Conservation (phyloP, 2,888 invertebrate genomes). For the Heliconius ethilla region DNA sequence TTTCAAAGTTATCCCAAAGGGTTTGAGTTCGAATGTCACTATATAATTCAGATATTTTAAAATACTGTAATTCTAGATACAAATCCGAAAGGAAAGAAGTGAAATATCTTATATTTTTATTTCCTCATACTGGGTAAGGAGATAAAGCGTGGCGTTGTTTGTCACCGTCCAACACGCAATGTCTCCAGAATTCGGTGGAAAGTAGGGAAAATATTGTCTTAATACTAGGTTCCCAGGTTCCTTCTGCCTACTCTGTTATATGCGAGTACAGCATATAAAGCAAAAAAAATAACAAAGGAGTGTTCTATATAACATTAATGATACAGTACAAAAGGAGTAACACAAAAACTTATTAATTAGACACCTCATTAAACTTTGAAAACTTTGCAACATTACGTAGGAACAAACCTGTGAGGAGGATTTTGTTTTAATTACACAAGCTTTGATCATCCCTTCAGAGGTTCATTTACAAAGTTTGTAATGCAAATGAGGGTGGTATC, state of each 20-base stretch:
- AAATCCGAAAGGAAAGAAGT: background rate
- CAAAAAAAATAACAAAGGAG: background rate
- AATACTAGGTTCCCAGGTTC: too few species aligned
- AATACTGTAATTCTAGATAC: background rate
- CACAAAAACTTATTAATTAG: constrained; percentile 14
- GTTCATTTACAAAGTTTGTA: background rate
- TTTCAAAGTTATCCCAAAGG: background rate
- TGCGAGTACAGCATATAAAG: too few species aligned
- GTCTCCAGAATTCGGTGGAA: too few species aligned
- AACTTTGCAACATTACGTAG: constrained; percentile 1
- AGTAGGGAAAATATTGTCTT: too few species aligned
- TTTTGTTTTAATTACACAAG: constrained; percentile 10
- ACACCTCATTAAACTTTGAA: constrained; percentile 10
- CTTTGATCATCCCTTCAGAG: constrained; percentile 7
- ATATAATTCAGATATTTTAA: background rate
- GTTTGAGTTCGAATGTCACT: background rate
- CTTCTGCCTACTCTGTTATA: too few species aligned
- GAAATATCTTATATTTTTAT: too few species aligned
- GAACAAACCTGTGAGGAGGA: background rate
- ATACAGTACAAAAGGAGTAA: background rate
- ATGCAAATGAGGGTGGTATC: background rate
- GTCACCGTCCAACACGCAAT: too few species aligned
- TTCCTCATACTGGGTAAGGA: too few species aligned
- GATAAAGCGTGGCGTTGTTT: too few species aligned
- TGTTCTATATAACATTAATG: background rate